phyloP scores from a whole-genome alignment of 2,113 vertebrate genomes.

The Bos indicus region DNA sequence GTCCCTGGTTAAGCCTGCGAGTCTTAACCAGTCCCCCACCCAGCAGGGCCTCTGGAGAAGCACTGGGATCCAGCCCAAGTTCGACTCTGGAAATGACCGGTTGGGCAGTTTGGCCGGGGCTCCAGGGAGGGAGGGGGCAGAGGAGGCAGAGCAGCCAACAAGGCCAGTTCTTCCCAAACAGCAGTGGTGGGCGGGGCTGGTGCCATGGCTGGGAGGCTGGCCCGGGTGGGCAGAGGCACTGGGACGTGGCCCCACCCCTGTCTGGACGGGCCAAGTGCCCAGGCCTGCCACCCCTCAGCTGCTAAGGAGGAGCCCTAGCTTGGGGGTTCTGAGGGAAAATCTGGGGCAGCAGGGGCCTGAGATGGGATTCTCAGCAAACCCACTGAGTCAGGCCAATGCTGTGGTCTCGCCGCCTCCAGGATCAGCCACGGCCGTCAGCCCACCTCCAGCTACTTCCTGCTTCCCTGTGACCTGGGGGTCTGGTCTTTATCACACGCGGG shows the following conservation, averaged over 20 bases:
- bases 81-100: neutral
- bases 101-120: neutral
- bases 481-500: rapidly evolving
- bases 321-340: neutral
- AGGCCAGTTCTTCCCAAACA: neutral
- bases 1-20: neutral
- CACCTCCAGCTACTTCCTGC: neutral
- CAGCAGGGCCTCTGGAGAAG: neutral
- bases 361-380: neutral
- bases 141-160: neutral
- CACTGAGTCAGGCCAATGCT: neutral
- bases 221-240: neutral
- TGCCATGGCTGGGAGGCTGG: neutral
- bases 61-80: neutral
- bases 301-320: neutral
- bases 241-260: neutral
- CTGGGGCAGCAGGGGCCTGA: neutral
- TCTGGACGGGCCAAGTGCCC: neutral
- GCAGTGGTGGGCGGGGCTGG: neutral
- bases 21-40: neutral
- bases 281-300: neutral
- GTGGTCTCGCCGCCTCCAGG: neutral
- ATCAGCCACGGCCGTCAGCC: neutral
- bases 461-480: neutral
- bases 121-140: neutral